phyloP scores from a whole-genome alignment of 2,113 vertebrate genomes.

The Stegastes partitus region DNA sequence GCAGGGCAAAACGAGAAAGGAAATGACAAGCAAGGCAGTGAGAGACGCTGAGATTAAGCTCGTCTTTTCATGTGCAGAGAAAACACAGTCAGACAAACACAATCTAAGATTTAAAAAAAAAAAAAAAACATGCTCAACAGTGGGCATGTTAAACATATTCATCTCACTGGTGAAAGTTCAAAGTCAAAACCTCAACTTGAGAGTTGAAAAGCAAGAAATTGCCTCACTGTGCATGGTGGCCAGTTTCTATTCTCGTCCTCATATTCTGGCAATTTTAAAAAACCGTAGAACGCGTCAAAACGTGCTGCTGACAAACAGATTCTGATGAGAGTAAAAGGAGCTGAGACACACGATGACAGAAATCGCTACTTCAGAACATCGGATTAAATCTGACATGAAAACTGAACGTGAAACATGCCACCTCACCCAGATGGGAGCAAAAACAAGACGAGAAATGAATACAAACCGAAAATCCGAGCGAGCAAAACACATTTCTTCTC shows the following conservation, averaged over 20 bases:
- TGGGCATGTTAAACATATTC: constrained; percentile 4
- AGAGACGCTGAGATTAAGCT: constrained; percentile 58
- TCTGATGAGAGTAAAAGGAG: neutral
- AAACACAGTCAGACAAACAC: constrained; percentile 22
- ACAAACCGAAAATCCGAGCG: constrained; percentile 30
- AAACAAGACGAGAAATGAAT: constrained; percentile 37
- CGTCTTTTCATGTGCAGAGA: constrained; percentile 33
- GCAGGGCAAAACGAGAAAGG: constrained; percentile 71
- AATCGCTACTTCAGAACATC: constrained; percentile 36
- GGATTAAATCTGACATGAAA: constrained; percentile 54
- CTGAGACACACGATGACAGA: constrained; percentile 26
- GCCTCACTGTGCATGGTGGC: constrained; percentile 10
- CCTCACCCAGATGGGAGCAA: constrained; percentile 29
- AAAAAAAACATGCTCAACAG: constrained; percentile 7
- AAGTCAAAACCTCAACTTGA: constrained; percentile 70
- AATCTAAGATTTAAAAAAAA: constrained; percentile 15
- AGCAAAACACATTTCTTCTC: constrained; percentile 66
- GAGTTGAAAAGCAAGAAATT: constrained; percentile 60
- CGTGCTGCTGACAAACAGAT: neutral
- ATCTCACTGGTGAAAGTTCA: constrained; percentile 62
- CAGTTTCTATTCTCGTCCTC: constrained; percentile 12
- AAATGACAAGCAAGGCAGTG: constrained; percentile 77
- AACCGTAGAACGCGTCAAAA: constrained; percentile 14
- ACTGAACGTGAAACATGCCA: constrained; percentile 30
- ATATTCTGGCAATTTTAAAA: constrained; percentile 22